Evolutionary conservation across 2,888 invertebrate genomes (phyloP).

Genomic region (Stramonita haemastoma): DNA sequence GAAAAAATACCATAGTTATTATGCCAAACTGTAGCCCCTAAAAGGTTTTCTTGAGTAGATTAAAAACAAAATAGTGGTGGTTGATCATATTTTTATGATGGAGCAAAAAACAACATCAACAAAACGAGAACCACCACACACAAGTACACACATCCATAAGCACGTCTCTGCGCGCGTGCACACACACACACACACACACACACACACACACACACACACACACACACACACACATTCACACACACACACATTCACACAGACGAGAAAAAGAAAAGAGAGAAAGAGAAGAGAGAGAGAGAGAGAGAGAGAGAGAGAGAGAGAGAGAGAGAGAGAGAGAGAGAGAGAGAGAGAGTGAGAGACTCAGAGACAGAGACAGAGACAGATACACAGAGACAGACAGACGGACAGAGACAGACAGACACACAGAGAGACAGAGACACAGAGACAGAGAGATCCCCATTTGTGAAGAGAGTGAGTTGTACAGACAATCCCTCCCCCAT

Average conservation of each 20-base stretch:
- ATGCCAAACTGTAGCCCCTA: too few relatives aligned
- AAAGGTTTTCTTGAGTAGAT: too few relatives aligned
- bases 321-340: constrained; percentile 8
- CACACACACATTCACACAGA: not conserved
- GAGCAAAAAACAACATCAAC: too few relatives aligned
- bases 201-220: not conserved
- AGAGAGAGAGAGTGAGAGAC: not conserved
- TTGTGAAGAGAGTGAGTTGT: too few relatives aligned
- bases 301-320: not conserved
- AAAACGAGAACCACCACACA: too few relatives aligned
- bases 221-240: not conserved
- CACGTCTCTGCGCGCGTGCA: not conserved
- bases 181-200: not conserved
- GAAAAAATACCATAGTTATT: too few relatives aligned
- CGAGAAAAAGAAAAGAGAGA: not conserved
- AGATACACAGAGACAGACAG: constrained; percentile 34
- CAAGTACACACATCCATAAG: too few relatives aligned
- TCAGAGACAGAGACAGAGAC: constrained; percentile 3
- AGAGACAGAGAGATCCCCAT: too few relatives aligned
- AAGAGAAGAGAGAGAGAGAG: not conserved
- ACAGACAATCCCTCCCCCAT: too few relatives aligned
- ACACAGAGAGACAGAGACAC: constrained; percentile 10
- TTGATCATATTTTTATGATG: too few relatives aligned
- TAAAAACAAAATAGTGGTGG: too few relatives aligned
- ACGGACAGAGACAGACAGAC: not conserved